Conservation (phyloP, 2,888 invertebrate genomes). For the Amiota mariae region DNA sequence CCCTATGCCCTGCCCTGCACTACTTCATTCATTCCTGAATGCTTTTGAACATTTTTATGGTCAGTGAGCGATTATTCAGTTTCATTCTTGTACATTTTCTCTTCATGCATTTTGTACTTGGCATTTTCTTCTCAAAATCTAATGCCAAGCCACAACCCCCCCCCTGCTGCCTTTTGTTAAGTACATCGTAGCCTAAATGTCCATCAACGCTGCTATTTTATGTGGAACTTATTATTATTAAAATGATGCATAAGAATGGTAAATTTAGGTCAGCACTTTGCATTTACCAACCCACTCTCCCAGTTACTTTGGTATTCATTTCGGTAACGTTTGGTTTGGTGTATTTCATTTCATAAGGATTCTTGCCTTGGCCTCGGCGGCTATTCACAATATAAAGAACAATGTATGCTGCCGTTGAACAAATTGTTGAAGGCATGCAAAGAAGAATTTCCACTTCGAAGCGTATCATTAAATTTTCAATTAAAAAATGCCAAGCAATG, state of each 20-base stretch:
- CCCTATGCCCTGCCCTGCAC: too few relatives aligned
- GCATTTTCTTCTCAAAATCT: neutral
- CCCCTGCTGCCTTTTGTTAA: too few relatives aligned
- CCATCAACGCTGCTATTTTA: neutral
- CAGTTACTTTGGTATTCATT: too few relatives aligned
- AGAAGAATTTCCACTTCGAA: constrained; percentile 12
- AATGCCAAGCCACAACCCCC: neutral
- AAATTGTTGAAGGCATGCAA: constrained; percentile 4
- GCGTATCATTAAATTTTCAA: constrained; percentile 24
- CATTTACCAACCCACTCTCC: too few relatives aligned
- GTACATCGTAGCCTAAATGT: neutral
- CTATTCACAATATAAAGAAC: neutral
- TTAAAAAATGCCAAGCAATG: constrained; percentile 4
- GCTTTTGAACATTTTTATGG: constrained; percentile 14
- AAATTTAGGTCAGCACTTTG: constrained; percentile 16
- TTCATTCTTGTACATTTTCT: constrained; percentile 1
- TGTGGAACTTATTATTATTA: constrained; percentile 20
- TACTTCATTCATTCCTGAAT: neutral
- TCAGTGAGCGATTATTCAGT: constrained; percentile 11
- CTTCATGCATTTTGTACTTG: neutral
- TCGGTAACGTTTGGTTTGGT: too few relatives aligned
- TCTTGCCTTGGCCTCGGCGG: too few relatives aligned
- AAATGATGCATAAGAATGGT: neutral
- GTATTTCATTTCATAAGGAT: too few relatives aligned
- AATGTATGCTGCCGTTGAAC: neutral